These are phyloP conservation scores for Ctenicera cuprea DNA, from an alignment of 2,888 invertebrate genomes.

Conservation along the genomic window DNA sequence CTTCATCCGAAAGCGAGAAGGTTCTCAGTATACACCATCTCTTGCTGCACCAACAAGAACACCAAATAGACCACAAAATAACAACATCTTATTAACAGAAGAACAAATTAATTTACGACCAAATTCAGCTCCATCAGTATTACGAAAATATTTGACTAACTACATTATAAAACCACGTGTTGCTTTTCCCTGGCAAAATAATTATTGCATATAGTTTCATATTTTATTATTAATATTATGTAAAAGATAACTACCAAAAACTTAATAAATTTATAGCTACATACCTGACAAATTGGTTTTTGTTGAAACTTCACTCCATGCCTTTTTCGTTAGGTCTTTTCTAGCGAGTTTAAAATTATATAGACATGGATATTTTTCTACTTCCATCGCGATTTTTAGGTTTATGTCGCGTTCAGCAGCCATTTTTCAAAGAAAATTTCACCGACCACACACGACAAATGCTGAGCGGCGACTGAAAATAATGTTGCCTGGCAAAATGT, in stretches of 20 bases:
- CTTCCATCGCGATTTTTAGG: constrained; percentile 57
- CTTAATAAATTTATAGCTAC: constrained; percentile 1
- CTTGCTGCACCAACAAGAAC: not conserved
- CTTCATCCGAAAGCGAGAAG: not conserved
- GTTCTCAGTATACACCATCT: not conserved
- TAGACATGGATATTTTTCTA: constrained; percentile 57
- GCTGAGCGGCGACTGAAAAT: not conserved
- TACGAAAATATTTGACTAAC: constrained; percentile 1
- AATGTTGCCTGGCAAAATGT: not conserved
- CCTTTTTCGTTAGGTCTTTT: constrained; percentile 59
- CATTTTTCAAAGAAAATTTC: not conserved
- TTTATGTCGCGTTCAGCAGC: not conserved
- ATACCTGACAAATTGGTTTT: constrained; percentile 61
- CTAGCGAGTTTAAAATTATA: constrained; percentile 52
- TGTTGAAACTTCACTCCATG: constrained; percentile 62
- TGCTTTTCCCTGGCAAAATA: constrained; percentile 8
- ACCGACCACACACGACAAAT: not conserved
- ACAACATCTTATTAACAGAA: not conserved
- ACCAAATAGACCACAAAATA: not conserved
- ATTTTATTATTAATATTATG: not conserved
- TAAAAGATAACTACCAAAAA: no score
- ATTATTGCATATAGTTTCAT: not conserved
- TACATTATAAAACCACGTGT: constrained; percentile 11
- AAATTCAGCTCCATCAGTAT: not conserved
- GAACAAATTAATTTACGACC: not conserved